Conservation (phyloP, 1,140 invertebrate genomes). For the Euura lappo region DNA sequence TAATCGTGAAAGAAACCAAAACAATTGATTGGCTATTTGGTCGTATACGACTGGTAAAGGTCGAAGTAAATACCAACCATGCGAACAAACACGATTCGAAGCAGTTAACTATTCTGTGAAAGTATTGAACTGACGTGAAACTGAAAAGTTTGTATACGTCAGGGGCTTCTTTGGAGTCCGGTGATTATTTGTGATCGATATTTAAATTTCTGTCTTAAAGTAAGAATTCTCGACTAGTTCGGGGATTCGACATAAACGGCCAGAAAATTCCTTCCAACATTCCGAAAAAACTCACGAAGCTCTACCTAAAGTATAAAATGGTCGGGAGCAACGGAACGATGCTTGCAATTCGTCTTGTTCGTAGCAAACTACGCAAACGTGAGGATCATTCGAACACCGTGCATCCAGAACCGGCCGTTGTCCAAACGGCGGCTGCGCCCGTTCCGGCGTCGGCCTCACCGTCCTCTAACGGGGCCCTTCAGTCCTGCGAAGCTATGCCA, state of each 20-base stretch:
- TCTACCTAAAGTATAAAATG: constrained; percentile 64
- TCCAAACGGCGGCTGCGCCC: constrained; percentile 62
- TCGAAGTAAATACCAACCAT: too few species aligned
- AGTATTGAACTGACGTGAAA: not conserved
- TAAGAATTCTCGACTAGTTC: constrained; percentile 35
- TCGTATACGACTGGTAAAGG: too few species aligned
- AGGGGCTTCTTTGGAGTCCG: not conserved
- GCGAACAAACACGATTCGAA: not conserved
- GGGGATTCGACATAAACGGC: constrained; percentile 34
- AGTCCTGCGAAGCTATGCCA: constrained; percentile 22
- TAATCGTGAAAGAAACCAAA: not conserved
- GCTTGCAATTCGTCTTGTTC: constrained; percentile 85
- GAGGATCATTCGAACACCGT: constrained; percentile 75
- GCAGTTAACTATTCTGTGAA: not conserved
- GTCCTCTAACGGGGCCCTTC: constrained; percentile 30
- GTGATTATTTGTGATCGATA: constrained; percentile 7
- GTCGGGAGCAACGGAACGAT: constrained; percentile 82
- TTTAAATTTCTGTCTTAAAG: constrained; percentile 22
- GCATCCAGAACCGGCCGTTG: constrained; percentile 66
- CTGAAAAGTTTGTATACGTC: too few species aligned
- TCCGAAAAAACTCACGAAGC: constrained; percentile 46
- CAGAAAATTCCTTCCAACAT: constrained; percentile 45
- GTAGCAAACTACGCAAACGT: constrained; percentile 83
- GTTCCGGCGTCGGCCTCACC: constrained; percentile 36
- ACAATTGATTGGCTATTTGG: not conserved